Percentiles rank a stretch among this genome's conserved stretches.
Evolutionary conservation across 2,888 invertebrate genomes (phyloP).

Genomic region (Liposcelis brunnea): DNA sequence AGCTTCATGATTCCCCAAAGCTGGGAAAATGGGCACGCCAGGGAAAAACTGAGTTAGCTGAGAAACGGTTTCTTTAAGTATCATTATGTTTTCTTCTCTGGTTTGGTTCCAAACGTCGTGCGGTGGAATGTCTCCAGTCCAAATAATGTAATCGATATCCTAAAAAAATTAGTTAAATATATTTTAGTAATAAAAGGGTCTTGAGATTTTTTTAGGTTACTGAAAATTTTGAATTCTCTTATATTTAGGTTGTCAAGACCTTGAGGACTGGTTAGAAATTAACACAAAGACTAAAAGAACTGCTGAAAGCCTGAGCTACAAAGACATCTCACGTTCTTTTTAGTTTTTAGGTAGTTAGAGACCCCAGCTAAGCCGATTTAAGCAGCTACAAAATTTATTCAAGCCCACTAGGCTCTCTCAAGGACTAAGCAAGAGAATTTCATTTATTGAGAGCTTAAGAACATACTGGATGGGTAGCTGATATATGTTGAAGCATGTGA

Average conservation of each 20-base stretch:
- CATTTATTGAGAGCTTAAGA: background rate
- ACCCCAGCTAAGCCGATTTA: too few relatives aligned
- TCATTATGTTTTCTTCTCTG: constrained; percentile 68
- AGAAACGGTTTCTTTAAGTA: constrained; percentile 66
- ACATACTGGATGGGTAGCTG: constrained; percentile 62
- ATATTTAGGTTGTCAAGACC: constrained; percentile 6
- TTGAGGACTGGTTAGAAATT: too few relatives aligned
- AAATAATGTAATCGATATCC: constrained; percentile 85
- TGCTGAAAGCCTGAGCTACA: too few relatives aligned
- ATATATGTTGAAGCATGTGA: constrained; percentile 78
- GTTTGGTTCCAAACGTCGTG: constrained; percentile 95
- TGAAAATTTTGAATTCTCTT: background rate
- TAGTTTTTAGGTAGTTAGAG: too few relatives aligned
- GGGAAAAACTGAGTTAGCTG: constrained; percentile 80
- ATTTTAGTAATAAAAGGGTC: constrained; percentile 10
- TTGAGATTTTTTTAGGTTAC: background rate
- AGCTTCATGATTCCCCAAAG: constrained; percentile 91
- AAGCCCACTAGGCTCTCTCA: too few relatives aligned
- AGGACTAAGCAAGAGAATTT: too few relatives aligned
- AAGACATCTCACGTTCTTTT: too few relatives aligned
- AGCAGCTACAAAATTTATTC: too few relatives aligned
- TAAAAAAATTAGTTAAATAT: constrained; percentile 17
- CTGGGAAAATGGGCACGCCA: constrained; percentile 81
- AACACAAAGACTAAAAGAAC: too few relatives aligned
- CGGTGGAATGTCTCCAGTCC: constrained; percentile 93